Base-by-base conservation (phyloP, 2,113 vertebrate genomes). In the Rhinoderma darwinii region DNA sequence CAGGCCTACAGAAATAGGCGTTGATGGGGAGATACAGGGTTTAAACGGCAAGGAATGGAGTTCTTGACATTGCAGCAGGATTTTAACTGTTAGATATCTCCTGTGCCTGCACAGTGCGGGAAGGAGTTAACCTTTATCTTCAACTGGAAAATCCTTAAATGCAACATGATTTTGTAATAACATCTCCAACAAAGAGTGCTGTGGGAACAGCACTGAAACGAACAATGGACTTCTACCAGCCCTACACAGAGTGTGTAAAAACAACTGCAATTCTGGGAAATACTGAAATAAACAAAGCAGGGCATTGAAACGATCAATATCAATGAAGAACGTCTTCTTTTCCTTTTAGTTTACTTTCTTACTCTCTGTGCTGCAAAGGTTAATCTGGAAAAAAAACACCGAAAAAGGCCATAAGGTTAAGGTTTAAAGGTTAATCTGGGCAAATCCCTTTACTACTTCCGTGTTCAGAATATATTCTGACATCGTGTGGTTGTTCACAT, bases 371-470 rank as follows among this genome's bases (percentile, higher is more conserved):
- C 3, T 50, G 74, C 17, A 77, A 12, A 17, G 47, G 73, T 30
- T 77, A 77, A 77, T 18, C 4, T 77, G 74, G n/a, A n/a, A n/a
- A n/a, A n/a, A n/a, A n/a, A n/a, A n/a, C n/a, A n/a, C n/a, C n/a
- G n/a, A n/a, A n/a, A n/a, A n/a, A n/a, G n/a, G n/a, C n/a, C n/a
- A n/a, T n/a, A n/a, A n/a, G n/a, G n/a, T n/a, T n/a, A n/a, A n/a
- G n/a, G n/a, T n/a, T n/a, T n/a, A 77, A 12, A 17, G 47, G 73
- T 30, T 77, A 77, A 77, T 18, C 4, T 77, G 74, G n/a, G n/a
- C 20, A 27, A 30, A 51, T 27, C 74, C 20, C 14, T 17, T 77
- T 50, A 32, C 47, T 50, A 77, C 74, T 77, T 77, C 74, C 74
- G 50, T 77, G 74, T 77, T 51, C 8, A 50, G 12, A 1, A 20